Base-by-base conservation (phyloP, 2,113 vertebrate genomes). In the Oncorhynchus gorbuscha region DNA sequence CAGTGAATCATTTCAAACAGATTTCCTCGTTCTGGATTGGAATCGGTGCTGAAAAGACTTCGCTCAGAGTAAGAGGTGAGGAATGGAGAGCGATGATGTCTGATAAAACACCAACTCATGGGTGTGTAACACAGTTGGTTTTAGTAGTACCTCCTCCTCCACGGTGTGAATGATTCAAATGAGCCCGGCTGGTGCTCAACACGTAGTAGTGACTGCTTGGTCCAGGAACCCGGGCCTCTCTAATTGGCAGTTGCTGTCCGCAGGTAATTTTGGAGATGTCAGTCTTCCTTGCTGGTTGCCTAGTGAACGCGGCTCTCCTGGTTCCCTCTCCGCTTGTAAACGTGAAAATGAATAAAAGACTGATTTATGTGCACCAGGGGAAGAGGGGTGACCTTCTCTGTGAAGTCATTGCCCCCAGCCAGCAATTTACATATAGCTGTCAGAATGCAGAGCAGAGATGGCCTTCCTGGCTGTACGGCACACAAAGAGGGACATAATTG, bases 361-460 rank as follows among this genome's bases (percentile, higher is more conserved):
- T 91, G 90, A 88, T 93, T 93, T 92, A 92, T 88, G 90, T 90
- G 87, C 86, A 83, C 81, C 24, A 30, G 65, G 24, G 24, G 91
- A 93, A 92, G 87, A 69, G 87, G 88, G 91, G 88, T 94, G 93
- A 94, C 93, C 93, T 94, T 94, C 91, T 92, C 87, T 92, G 84
- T 91, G 92, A 92, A 94, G 93, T 91, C 90, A 28, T 86, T 84
- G 93, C 93, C 92, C 92, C 91, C 91, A 92, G 93, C 90, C 86
- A 93, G 39, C 39, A 45, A 45, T 45, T 45, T 45, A 45, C 39
- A 45, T 45, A 45, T 45, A 45, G 39, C 39, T 45, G 39, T 45
- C 39, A 45, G 39, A 45, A 45, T 45, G 39, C 39, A 45, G 39
- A 45, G 8, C 39, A 45, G 39, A 45, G 39, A 45, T 9, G 39